phyloP scores from a whole-genome alignment of 2,113 vertebrate genomes.

The Rynchops niger region DNA sequence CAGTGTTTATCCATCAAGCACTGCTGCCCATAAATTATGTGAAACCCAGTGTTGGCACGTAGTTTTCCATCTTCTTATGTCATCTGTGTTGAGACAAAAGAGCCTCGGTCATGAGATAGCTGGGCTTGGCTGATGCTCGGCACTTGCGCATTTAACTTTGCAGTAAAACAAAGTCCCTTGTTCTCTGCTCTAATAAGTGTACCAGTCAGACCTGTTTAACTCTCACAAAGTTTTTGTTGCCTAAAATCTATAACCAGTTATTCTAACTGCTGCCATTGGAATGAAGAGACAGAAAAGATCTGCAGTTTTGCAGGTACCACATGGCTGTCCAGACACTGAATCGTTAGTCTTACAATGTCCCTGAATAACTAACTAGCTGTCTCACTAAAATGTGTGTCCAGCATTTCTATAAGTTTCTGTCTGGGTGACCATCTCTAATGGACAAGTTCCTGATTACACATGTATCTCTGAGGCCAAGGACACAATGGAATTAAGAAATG shows the following conservation, averaged over 20 bases:
- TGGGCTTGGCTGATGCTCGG: neutral
- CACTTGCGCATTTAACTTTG: neutral
- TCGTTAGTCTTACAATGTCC: fast-evolving
- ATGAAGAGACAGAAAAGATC: neutral
- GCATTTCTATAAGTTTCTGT: neutral
- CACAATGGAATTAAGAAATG: neutral
- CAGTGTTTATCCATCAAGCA: neutral
- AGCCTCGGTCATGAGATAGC: neutral
- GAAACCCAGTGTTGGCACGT: neutral
- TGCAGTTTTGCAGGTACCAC: neutral
- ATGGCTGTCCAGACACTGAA: neutral
- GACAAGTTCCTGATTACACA: neutral
- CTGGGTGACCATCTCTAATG: neutral
- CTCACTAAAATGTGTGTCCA: neutral
- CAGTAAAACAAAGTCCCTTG: neutral
- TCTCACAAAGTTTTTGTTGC: neutral
- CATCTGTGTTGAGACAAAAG: neutral
- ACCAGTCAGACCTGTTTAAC: neutral
- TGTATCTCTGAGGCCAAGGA: neutral
- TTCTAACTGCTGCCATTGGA: neutral
- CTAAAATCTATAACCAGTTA: neutral
- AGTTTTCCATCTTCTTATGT: neutral
- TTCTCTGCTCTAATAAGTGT: neutral
- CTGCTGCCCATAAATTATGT: neutral
- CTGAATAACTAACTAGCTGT: neutral